Conservation (phyloP, 2,797 vertebrate species). For the Dallia pectoralis region DNA sequence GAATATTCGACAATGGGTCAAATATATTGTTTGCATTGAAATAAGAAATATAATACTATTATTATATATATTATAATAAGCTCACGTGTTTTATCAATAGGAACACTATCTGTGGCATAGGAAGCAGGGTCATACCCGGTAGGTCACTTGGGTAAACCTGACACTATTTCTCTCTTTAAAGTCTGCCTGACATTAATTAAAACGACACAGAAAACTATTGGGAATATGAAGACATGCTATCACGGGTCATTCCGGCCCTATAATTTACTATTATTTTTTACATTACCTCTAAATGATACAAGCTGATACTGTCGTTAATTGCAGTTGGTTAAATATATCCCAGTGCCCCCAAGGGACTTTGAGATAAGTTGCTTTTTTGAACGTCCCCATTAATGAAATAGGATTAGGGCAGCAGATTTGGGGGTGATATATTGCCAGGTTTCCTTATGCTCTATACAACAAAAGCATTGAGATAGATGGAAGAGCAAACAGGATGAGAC, state of each 20-base stretch:
- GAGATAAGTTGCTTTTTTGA: slow-evolving; percentile 87
- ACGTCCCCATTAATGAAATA: slow-evolving; percentile 98
- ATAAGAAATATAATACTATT: neutral
- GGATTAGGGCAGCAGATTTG: slow-evolving; percentile 95
- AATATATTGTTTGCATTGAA: neutral
- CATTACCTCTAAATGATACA: slow-evolving; percentile 99
- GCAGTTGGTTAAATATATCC: slow-evolving; percentile 96
- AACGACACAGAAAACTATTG: slow-evolving; percentile 83
- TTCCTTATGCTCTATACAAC: slow-evolving; percentile 95
- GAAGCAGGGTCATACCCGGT: slow-evolving; percentile 76
- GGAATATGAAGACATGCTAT: slow-evolving; percentile 92
- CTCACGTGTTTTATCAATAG: slow-evolving; percentile 12
- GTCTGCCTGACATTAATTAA: slow-evolving; percentile 90
- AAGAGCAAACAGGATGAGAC: slow-evolving; percentile 90
- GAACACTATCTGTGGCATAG: slow-evolving; percentile 34
- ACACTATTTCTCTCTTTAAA: slow-evolving; percentile 80
- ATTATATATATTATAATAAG: neutral
- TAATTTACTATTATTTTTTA: slow-evolving; percentile 99
- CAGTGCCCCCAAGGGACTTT: slow-evolving; percentile 82
- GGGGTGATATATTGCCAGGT: slow-evolving; percentile 97
- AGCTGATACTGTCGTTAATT: slow-evolving; percentile 99
- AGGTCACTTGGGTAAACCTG: slow-evolving; percentile 75
- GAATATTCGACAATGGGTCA: neutral
- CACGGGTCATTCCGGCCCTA: slow-evolving; percentile 96
- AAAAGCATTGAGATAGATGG: slow-evolving; percentile 98